Evolutionary conservation across 2,113 vertebrate genomes (phyloP), one percentile per base, ranked within the genome.

Genomic region (Oreochromis niloticus): DNA sequence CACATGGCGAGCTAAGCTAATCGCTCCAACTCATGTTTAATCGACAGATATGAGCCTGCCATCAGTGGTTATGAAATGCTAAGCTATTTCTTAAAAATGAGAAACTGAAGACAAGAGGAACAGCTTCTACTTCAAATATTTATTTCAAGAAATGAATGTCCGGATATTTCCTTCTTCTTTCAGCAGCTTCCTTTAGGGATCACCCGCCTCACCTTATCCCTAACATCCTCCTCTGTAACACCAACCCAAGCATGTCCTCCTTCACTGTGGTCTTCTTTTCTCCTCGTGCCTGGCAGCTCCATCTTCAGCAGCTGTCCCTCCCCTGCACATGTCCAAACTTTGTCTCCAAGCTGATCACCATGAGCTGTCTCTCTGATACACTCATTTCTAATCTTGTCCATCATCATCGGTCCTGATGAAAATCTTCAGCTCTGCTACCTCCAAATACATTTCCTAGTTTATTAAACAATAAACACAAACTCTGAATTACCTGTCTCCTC

Each of bases 131-230:
- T 73, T 1, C 13, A 46, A 1, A 73, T 27, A 27, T 10, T 73
- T 73, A 27, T 27, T 73, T 27, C 68, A 27, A 1, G 68, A 27
- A 46, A 46, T 6, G 22, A 10, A 17, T 17, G 22, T 73, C 13
- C 1, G 0, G 7, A 43, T 71, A 43, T 43, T 71, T 43, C n/a
- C 39, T 73, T 0, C 27, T 9, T 6, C n/a, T 43, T 71, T 71
- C 36, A 22, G 36, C 66, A 14, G 66, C 66, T 71, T 41, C n/a
- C n/a, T 41, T 43, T 14, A 43, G 12, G 12, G 63, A 71, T 24
- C 63, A 41, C 17, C 12, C 0, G 0, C 17, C 34, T 71, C 7
- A 68, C 19, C 63, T 13, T 3, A 0, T 43, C 66, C n/a, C 36
- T 6, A 4, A 41, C 36, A 43, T 43, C 36, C 36, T 71, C 63